A percentile compares a stretch with the other conserved stretches of the same genome.
These are phyloP conservation scores for Anoplopoma fimbria DNA, from an alignment of 2,113 vertebrate genomes.

Conservation along the genomic window DNA sequence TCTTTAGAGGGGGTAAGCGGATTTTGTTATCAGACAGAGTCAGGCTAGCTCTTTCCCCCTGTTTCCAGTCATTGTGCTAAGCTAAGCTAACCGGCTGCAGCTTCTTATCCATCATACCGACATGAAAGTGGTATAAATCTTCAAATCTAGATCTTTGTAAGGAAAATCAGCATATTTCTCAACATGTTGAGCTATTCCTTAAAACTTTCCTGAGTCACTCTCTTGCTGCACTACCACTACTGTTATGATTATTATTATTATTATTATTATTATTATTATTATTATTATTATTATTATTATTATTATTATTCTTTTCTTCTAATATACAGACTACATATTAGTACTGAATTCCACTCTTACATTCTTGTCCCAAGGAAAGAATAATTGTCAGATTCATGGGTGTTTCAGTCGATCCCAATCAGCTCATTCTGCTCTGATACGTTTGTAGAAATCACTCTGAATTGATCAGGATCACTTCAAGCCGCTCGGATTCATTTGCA, in stretches of 20 bases:
- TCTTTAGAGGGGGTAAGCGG: no score
- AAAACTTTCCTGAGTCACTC: background rate
- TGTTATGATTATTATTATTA: background rate
- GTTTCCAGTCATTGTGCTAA: background rate
- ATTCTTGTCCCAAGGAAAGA: background rate
- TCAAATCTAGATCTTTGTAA: no score
- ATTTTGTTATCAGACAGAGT: background rate
- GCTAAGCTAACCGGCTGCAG: background rate
- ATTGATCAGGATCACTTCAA: conserved; percentile 42
- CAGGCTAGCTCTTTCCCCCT: no score
- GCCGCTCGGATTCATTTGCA: conserved; percentile 38
- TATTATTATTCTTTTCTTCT: no score
- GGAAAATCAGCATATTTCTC: no score
- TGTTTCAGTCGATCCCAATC: background rate
- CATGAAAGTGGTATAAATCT: no score
- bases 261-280: no score
- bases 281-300: no score
- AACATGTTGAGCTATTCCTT: background rate
- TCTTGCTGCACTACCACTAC: background rate
- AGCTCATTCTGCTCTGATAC: background rate
- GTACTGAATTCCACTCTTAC: background rate
- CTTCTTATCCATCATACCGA: no score
- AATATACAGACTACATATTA: background rate
- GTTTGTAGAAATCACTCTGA: background rate
- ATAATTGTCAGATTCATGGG: background rate